Base-by-base conservation (phyloP, 1,140 invertebrate genomes). In the Drosophila equinoxialis region DNA sequence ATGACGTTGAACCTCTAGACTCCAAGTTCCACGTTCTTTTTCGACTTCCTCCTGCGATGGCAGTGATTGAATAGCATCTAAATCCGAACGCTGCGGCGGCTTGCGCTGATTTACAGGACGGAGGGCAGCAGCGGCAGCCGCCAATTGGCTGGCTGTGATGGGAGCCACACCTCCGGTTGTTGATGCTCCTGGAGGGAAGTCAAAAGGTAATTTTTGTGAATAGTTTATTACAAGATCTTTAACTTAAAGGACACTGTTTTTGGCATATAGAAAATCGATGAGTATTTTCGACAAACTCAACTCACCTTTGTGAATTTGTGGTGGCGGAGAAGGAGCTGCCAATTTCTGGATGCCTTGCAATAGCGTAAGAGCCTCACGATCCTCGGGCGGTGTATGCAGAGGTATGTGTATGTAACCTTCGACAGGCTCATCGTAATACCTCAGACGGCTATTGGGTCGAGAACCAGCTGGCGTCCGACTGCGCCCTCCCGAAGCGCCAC, bases 321-420 rank as follows among this genome's bases (percentile, higher is more conserved):
- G 26, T 37, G 81, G 70, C 17, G 90, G 81, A 6, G 85, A 78
- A 1, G 78, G 82, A 10, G 82, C 86, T 54, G 75, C 75, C 41
- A 91, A 54, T 33, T 90, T 81, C 23, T 90, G 82, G 48, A 91
- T 90, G 37, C 79, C 81, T 30, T 84, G 86, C 6, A 91, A 74
- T 54, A 92, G 65, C 11, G 84, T 81, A 6, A 79, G 70, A 0
- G 85, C 89, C 65, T 93, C 91, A 54, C 94, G 93, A 70, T 95
- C 94, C 70, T 95, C 94, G 0, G 94, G 94, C n/a, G 95, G 95
- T 7, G 95, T 95, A 61, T 94, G 94, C 45, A 95, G 80, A 3
- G 95, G 95, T 77, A 95, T 95, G 62, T 94, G 93, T 45, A 95
- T 94, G 35, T 92, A 87, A 0, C 94, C 94, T 68, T 94, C 94